Base-by-base conservation (phyloP, 2,888 invertebrate species). In the Schizaphis graminum region DNA sequence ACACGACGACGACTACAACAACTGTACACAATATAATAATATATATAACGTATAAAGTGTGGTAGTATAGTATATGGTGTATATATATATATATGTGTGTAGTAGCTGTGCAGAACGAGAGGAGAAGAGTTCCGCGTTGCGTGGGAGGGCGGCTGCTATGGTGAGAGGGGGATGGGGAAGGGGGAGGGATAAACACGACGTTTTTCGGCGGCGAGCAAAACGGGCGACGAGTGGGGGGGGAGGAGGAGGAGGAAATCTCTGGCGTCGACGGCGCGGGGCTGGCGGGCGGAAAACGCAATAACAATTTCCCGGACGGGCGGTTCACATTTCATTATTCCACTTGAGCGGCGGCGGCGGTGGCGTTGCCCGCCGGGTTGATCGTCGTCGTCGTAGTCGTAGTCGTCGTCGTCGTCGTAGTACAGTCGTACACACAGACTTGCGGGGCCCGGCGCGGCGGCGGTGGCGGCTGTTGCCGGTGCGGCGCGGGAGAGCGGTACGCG, bases 261-360 rank as follows among this genome's bases (percentile, higher is more conserved):
- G 94, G 84, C 92, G 84, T 61, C 35, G 92, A 35, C 49, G 90
- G n/a, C 41, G 89, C 21, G n/a, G 67, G 67, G 85, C 85, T 87
- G 53, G 67, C n/a, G 67, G 77, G 77, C 53, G 93, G 90, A 86
- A 91, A 94, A 94, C 94, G 94, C 94, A 94, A 94, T 94, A 94
- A 94, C 94, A 94, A 94, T 94, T 94, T 94, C 94, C 94, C 94
- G 94, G 94, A 93, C 93, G 93, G 93, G 93, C 90, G 93, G 94
- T 94, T 94, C 94, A 87, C 91, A 91, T 94, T 91, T 91, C 91
- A 91, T 94, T 94, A 94, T 94, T 94, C 94, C 94, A 91, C 94
- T 91, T 86, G 94, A 94, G 94, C 90, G 91, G 89, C 61, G 67
- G 28, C 41, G 41, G 41, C 41, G 89, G 93, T 57, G 88, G 92